Percentiles rank a stretch among this genome's conserved stretches.
Conservation (phyloP, 2,888 invertebrate species). For the Eudasyphora cyanicolor region DNA sequence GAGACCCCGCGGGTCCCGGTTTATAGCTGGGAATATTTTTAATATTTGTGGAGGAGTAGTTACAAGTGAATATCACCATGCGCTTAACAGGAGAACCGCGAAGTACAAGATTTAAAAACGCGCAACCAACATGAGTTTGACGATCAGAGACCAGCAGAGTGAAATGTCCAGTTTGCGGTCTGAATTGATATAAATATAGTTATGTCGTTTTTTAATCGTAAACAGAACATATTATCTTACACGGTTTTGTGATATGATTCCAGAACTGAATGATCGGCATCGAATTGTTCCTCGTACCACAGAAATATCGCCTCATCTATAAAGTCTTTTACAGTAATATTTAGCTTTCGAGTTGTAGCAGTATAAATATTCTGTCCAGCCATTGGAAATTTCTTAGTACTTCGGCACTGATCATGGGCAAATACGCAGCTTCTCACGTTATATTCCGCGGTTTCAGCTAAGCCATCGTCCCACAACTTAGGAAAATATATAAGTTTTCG, state of each 20-base stretch:
- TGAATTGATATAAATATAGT: background rate
- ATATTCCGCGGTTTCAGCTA: conserved; percentile 57
- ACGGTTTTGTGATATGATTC: conserved; percentile 47
- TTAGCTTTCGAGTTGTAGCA: conserved; percentile 45
- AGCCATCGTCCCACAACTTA: conserved; percentile 56
- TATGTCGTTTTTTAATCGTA: background rate
- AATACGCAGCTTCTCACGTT: conserved; percentile 61
- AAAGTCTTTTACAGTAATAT: conserved; percentile 43
- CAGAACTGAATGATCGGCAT: conserved; percentile 52
- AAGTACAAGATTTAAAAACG: conserved; percentile 45
- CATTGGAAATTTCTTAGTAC: conserved; percentile 53
- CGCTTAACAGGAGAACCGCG: background rate
- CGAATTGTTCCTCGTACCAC: conserved; percentile 63
- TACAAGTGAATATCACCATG: conserved; percentile 61
- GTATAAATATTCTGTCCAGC: conserved; percentile 66
- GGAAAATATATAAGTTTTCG: background rate
- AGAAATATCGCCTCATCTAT: conserved; percentile 57
- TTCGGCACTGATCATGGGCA: conserved; percentile 63
- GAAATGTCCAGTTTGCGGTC: conserved; percentile 64
- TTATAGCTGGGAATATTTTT: conserved; percentile 53
- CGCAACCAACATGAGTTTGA: conserved; percentile 58
- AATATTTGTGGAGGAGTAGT: conserved; percentile 65
- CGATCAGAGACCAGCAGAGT: conserved; percentile 59
- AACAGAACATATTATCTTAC: conserved; percentile 33
- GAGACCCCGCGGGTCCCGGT: conserved; percentile 42